phyloP scores from a whole-genome alignment of 2,113 vertebrate species.

The Smithornis capensis region DNA sequence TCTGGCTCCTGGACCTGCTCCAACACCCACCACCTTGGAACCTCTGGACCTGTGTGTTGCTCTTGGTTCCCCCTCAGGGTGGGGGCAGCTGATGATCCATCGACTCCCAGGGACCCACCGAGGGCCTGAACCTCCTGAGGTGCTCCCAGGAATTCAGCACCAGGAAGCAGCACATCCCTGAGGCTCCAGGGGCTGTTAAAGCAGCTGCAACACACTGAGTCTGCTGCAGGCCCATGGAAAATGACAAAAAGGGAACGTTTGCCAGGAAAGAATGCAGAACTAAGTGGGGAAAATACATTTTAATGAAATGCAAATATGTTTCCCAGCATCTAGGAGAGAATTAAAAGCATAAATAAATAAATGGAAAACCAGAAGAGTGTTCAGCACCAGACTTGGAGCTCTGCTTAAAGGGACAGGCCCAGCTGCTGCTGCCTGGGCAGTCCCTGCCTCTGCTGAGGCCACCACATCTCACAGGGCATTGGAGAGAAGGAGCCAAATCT shows the following conservation, averaged over 20 bases:
- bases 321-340: conserved; percentile 30
- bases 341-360: conserved; percentile 58
- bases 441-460: background rate
- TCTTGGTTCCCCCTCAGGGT: background rate
- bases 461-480: fast-evolving
- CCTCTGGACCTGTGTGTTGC: fast-evolving
- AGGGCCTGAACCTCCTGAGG: background rate
- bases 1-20: background rate
- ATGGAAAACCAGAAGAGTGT: background rate
- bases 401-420: conserved; percentile 14
- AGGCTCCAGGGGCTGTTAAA: background rate
- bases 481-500: background rate
- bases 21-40: background rate
- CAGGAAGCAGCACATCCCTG: background rate
- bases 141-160: background rate
- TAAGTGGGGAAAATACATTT: conserved; percentile 42
- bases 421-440: background rate
- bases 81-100: background rate
- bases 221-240: background rate
- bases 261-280: conserved; percentile 39
- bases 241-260: background rate
- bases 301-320: conserved; percentile 61
- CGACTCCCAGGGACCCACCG: fast-evolving
- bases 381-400: background rate
- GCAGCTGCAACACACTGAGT: background rate